Evolutionary conservation across 2,888 invertebrate genomes (phyloP).

Genomic region (Pyrrhosoma nymphula): DNA sequence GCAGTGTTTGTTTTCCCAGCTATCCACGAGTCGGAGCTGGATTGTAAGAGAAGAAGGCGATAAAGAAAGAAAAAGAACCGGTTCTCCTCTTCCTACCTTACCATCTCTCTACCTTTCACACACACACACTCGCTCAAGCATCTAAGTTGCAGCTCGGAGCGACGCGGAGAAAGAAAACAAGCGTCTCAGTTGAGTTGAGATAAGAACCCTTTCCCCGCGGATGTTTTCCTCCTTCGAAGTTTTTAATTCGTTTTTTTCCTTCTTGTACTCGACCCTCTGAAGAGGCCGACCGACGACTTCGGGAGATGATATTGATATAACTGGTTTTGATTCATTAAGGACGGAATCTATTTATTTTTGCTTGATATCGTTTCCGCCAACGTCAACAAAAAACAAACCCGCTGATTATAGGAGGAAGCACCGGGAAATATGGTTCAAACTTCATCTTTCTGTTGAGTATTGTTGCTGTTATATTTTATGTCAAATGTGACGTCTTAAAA

Average conservation of each 20-base stretch:
- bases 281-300: not conserved
- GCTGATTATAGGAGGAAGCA: not conserved
- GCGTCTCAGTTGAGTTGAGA: not conserved
- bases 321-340: not conserved
- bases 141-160: not conserved
- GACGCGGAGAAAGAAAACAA: not conserved
- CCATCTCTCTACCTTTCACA: not conserved
- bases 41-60: not conserved
- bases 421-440: too few species aligned
- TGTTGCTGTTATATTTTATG: too few species aligned
- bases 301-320: not conserved
- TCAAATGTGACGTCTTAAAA: too few species aligned
- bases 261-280: too few species aligned
- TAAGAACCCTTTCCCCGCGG: not conserved
- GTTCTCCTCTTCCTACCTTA: not conserved
- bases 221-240: not conserved
- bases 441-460: too few species aligned
- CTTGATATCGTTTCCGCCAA: not conserved
- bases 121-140: too few species aligned
- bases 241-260: not conserved
- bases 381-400: not conserved
- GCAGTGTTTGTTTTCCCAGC: not conserved
- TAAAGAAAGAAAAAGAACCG: not conserved
- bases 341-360: not conserved
- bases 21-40: not conserved